A percentile compares a stretch with the other conserved stretches of the same genome.
Evolutionary conservation across 2,797 vertebrate genomes (phyloP).

Genomic region (Melanotaenia nigrans): DNA sequence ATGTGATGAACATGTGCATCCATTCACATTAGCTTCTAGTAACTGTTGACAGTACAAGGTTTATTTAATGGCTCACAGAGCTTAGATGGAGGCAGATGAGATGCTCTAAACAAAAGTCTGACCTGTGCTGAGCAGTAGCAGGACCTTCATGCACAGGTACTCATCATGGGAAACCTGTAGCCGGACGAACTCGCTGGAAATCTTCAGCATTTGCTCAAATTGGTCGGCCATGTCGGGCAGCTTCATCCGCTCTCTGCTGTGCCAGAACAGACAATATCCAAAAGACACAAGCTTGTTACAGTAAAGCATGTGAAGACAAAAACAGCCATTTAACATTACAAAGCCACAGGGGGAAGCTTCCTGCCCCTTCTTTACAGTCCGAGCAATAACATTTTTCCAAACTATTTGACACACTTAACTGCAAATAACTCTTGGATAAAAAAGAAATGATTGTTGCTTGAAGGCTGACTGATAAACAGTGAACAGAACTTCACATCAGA

Average conservation of each 20-base stretch:
- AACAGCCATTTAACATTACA: background rate
- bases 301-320: background rate
- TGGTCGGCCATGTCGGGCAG: conserved; percentile 95
- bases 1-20: conserved; percentile 7
- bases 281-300: background rate
- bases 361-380: background rate
- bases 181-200: conserved; percentile 92
- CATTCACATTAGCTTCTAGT: conserved; percentile 7
- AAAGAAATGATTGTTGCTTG: background rate
- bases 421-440: background rate
- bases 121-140: conserved; percentile 97
- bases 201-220: conserved; percentile 94
- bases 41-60: background rate
- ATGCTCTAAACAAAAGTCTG: conserved; percentile 45
- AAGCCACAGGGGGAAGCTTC: background rate
- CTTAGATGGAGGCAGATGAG: background rate
- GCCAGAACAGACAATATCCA: conserved; percentile 19
- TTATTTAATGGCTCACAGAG: conserved; percentile 17
- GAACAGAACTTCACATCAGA: conserved; percentile 23
- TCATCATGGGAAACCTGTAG: conserved; percentile 98
- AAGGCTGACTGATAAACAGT: conserved; percentile 7
- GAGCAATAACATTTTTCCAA: background rate
- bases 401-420: background rate
- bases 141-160: conserved; percentile 98
- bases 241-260: conserved; percentile 91